Evolutionary conservation across 2,797 vertebrate genomes (phyloP).

Genomic region (Acrocephalus scirpaceus): DNA sequence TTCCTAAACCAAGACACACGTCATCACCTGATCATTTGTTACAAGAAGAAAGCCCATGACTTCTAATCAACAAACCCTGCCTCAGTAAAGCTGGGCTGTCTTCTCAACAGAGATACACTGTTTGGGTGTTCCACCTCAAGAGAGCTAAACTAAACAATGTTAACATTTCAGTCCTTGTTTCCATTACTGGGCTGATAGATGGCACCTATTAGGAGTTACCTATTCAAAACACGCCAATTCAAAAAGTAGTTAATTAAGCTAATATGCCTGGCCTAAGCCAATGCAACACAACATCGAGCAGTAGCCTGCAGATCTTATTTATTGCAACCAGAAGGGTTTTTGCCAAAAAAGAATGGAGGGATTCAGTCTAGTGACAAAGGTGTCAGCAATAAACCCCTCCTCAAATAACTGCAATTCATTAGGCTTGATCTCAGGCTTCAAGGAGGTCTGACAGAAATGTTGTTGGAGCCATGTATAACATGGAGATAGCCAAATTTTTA

Average conservation of each 20-base stretch:
- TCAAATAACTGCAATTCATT: not conserved
- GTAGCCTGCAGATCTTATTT: not conserved
- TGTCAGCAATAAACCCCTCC: not conserved
- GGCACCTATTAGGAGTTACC: not conserved
- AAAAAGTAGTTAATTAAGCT: not conserved
- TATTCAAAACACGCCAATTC: not conserved
- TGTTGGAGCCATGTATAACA: accelerated
- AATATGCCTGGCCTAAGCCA: not conserved
- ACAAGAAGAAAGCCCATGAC: not conserved
- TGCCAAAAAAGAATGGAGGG: accelerated
- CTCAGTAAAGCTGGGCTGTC: not conserved
- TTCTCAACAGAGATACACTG: not conserved
- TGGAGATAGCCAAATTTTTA: not conserved
- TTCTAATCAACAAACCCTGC: not conserved
- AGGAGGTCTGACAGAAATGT: not conserved
- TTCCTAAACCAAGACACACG: not conserved
- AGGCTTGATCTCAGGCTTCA: not conserved
- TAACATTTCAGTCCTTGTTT: not conserved
- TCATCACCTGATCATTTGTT: not conserved
- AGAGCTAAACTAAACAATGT: not conserved
- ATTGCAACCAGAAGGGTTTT: not conserved
- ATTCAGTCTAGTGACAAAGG: not conserved
- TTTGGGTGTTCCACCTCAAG: not conserved
- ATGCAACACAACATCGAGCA: not conserved
- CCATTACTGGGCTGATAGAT: not conserved